Percentiles rank a stretch among this genome's conserved stretches.
These are phyloP conservation scores for Phataginus tetradactyla DNA, from an alignment of 2,797 vertebrate species.

Conservation along the genomic window DNA sequence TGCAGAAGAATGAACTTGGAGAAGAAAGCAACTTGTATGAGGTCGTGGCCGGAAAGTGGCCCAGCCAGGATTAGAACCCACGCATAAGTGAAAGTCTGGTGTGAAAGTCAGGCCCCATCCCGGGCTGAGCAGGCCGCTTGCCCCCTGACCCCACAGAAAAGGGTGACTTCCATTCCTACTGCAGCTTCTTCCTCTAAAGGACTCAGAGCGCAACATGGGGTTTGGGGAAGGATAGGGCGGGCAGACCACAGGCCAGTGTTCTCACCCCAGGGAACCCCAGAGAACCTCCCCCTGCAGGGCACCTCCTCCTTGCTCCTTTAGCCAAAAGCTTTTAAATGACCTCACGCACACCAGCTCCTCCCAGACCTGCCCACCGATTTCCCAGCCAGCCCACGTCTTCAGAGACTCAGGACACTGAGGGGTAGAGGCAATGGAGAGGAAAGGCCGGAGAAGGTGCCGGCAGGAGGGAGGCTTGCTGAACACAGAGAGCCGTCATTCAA, in stretches of 20 bases:
- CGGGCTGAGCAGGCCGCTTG: neutral
- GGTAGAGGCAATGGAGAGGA: neutral
- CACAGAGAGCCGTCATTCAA: neutral
- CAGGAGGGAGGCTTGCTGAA: rapidly evolving
- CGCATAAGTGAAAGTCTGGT: neutral
- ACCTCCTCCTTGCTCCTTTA: neutral
- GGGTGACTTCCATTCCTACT: neutral
- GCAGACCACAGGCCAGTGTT: neutral
- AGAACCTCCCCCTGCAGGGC: neutral
- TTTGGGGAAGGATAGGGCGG: neutral
- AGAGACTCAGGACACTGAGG: neutral
- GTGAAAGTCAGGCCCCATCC: neutral
- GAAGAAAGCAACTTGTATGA: neutral
- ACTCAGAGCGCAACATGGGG: neutral
- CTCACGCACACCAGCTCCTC: neutral
- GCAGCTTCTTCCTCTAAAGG: neutral
- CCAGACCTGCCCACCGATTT: neutral
- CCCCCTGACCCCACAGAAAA: neutral
- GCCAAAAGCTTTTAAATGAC: neutral
- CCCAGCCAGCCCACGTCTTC: neutral
- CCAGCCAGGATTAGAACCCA: neutral
- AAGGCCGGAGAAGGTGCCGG: neutral
- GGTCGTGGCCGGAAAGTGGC: neutral
- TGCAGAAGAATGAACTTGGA: neutral
- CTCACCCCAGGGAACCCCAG: neutral